These are phyloP conservation scores for Paragorgia papillata DNA, from an alignment of 92 coral and sea anemone species.

Conservation along the genomic window DNA sequence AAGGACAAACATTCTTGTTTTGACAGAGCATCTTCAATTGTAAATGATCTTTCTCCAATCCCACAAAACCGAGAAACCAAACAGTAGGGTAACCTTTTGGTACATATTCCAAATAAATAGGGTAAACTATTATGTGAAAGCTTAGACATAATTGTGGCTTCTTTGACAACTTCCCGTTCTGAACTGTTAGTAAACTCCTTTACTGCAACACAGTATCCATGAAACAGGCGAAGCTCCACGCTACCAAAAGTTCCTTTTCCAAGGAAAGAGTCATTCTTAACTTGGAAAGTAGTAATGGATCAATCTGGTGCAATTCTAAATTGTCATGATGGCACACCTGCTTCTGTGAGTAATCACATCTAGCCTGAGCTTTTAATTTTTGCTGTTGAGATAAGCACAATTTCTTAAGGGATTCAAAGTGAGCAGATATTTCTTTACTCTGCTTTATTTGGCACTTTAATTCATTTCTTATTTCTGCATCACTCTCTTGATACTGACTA, in stretches of 20 bases:
- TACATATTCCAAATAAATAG: conserved; percentile 39
- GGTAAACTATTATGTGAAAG: conserved; percentile 24
- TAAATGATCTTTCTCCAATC: conserved; percentile 15
- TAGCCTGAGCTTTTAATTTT: conserved; percentile 5
- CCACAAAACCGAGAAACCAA: too few relatives aligned
- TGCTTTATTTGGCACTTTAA: too few relatives aligned
- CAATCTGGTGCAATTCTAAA: conserved; percentile 25
- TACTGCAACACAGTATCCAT: conserved; percentile 37
- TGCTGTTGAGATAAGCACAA: not conserved
- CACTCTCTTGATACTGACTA: too few relatives aligned
- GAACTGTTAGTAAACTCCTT: conserved; percentile 9
- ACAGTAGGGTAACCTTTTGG: conserved; percentile 1
- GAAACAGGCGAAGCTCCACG: not conserved
- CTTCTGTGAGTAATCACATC: too few relatives aligned
- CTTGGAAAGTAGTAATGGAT: conserved; percentile 24
- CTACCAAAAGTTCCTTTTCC: conserved; percentile 14
- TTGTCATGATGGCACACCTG: too few relatives aligned
- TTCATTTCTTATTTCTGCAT: too few relatives aligned
- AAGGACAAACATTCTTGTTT: not conserved
- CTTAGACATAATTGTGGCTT: conserved; percentile 2
- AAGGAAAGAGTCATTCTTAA: not conserved
- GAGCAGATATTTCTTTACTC: too few relatives aligned
- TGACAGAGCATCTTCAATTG: conserved; percentile 10
- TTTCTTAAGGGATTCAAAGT: too few relatives aligned
- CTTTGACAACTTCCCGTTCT: conserved; percentile 17